Conservation (phyloP, 2,113 vertebrate genomes). For the Pituophis catenifer region DNA sequence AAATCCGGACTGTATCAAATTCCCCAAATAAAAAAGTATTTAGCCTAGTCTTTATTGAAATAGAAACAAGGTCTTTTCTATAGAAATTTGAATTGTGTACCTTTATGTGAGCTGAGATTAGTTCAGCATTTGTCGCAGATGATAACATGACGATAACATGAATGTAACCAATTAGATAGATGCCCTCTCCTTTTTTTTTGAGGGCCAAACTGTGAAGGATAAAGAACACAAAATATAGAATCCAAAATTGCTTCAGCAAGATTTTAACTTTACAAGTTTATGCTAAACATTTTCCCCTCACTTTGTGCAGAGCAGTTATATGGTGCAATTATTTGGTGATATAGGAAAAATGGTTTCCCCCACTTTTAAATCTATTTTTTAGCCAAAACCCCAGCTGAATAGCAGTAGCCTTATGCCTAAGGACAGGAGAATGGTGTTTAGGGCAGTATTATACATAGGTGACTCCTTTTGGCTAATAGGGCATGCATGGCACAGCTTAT, state of each 20-base stretch:
- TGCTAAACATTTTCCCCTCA: background rate
- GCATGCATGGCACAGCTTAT: background rate
- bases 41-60: background rate
- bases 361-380: background rate
- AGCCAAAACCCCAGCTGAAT: background rate
- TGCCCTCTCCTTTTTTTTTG: background rate
- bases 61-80: background rate
- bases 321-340: background rate
- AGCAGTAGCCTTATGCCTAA: background rate
- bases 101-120: background rate
- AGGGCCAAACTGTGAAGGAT: background rate
- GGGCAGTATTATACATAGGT: background rate
- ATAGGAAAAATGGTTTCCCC: background rate
- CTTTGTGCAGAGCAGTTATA: background rate
- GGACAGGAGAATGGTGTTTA: background rate
- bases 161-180: background rate
- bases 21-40: background rate
- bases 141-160: background rate
- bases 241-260: background rate
- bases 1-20: background rate
- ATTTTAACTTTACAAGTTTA: background rate
- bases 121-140: background rate
- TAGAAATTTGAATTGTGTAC: background rate
- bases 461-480: background rate
- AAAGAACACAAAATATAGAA: background rate